Evolutionary conservation across 2,113 vertebrate genomes (phyloP).

Genomic region (Sceloporus tristichus): DNA sequence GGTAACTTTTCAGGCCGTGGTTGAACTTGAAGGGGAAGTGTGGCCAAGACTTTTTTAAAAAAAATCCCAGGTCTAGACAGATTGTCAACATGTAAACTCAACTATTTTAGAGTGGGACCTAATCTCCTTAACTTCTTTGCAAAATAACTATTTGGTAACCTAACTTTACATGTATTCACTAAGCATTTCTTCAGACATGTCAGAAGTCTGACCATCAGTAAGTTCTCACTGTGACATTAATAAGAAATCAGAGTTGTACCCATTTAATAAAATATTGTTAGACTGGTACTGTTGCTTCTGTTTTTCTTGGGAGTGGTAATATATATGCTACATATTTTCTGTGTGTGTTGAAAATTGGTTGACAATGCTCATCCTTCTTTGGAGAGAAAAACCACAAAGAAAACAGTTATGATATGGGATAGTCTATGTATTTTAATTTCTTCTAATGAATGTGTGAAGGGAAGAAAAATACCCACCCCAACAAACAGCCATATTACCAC

Average conservation of each 20-base stretch:
- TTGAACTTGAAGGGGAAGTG: background rate
- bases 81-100: background rate
- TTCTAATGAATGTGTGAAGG: background rate
- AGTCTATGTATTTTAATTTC: background rate
- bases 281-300: slow-evolving; percentile 2
- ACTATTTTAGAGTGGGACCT: background rate
- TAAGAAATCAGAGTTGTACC: background rate
- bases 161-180: background rate
- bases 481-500: background rate
- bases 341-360: slow-evolving; percentile 4
- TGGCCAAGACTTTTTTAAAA: background rate
- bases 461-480: background rate
- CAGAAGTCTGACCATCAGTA: background rate
- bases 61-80: slow-evolving; percentile 3
- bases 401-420: background rate
- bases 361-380: background rate
- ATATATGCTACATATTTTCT: background rate
- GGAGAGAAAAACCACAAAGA: background rate
- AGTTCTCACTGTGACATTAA: background rate
- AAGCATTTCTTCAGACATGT: background rate
- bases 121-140: slow-evolving; percentile 5
- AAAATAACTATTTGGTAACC: slow-evolving; percentile 13
- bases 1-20: background rate
- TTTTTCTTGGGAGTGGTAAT: background rate
- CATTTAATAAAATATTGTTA: slow-evolving; percentile 4